Evolutionary conservation across 2,888 invertebrate species (phyloP), one percentile per base, ranked within the genome.

Genomic region (Trissoscelio sp.): DNA sequence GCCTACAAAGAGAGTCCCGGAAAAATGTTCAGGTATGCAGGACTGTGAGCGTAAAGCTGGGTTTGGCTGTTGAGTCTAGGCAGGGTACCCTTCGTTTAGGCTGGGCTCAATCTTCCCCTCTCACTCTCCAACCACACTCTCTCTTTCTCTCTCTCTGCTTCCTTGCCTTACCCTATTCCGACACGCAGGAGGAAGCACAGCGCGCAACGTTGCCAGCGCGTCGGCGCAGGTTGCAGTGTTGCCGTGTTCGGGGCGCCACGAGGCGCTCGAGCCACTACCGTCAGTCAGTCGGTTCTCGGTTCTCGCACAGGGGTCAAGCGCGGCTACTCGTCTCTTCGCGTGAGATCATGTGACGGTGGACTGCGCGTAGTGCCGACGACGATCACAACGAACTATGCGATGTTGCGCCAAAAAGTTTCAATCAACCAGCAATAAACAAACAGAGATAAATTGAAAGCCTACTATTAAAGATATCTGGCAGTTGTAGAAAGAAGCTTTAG

Each of bases 321-420:
- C 51, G n/a, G 28, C 16, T 55, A 16, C 11, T 14, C 5, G 14
- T 12, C 3, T 7, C 9, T 20, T 39, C 22, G 12, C 84, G 84
- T 84, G 85, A 37, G 44, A 73, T 87, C 88, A 87, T 88, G 86
- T 88, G 88, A 88, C 34, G 64, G 34, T 22, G 42, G 39, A 51
- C 82, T 83, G 73, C 67, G 78, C 83, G 69, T 72, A 57, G 82
- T 83, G 79, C 81, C 81, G 69, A 60, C 81, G 69, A 60, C 6
- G 12, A 55, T 31, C 39, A 57, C 7, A 42, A 31, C 12, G 57
- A 48, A 48, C 18, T 1, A 51, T 51, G 51, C 48, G 28, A 24
- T n/a, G 4, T 31, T 34, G 53, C 24, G 9, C 20, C n/a, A n/a
- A n/a, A n/a, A n/a, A n/a, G n/a, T n/a, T n/a, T n/a, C n/a, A n/a